Evolutionary conservation across 53 echinoderm and acorn worm species (phyloP).

Genomic region (Apostichopus leukothele): DNA sequence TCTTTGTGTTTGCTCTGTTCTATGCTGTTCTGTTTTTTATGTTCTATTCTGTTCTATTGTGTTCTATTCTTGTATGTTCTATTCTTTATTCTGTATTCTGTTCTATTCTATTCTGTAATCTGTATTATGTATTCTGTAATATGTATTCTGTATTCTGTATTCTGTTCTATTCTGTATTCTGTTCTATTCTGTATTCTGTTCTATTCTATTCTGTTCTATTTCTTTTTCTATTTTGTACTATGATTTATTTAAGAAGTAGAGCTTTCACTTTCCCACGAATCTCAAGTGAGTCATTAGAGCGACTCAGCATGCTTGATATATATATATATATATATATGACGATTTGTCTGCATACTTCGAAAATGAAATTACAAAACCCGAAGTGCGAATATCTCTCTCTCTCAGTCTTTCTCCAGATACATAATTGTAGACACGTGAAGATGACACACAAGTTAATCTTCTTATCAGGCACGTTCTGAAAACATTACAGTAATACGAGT

Average conservation of each 20-base stretch:
- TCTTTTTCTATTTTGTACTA: background rate
- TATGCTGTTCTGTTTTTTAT: too few species aligned
- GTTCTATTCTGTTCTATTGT: too few species aligned
- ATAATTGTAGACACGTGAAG: conserved; percentile 10
- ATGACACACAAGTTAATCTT: conserved; percentile 34
- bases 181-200: too few species aligned
- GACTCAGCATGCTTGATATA: background rate
- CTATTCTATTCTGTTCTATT: background rate
- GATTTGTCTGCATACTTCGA: conserved; percentile 7
- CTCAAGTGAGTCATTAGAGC: conserved; percentile 34
- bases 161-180: too few species aligned
- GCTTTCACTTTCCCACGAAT: conserved; percentile 11
- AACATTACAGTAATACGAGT: conserved; percentile 24
- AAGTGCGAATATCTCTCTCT: background rate
- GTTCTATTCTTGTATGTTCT: too few species aligned
- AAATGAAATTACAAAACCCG: conserved; percentile 27
- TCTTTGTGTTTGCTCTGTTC: too few species aligned
- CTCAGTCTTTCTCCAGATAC: background rate
- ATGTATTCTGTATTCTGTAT: too few species aligned
- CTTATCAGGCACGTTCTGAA: conserved; percentile 30
- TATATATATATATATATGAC: background rate
- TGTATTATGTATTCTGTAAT: too few species aligned
- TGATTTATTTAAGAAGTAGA: conserved; percentile 7
- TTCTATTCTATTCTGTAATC: too few species aligned
- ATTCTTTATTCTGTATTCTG: too few species aligned